Percentiles rank a stretch among this genome's conserved stretches.
phyloP scores from a whole-genome alignment of 2,888 invertebrate species.

The Polymixis lichenea region DNA sequence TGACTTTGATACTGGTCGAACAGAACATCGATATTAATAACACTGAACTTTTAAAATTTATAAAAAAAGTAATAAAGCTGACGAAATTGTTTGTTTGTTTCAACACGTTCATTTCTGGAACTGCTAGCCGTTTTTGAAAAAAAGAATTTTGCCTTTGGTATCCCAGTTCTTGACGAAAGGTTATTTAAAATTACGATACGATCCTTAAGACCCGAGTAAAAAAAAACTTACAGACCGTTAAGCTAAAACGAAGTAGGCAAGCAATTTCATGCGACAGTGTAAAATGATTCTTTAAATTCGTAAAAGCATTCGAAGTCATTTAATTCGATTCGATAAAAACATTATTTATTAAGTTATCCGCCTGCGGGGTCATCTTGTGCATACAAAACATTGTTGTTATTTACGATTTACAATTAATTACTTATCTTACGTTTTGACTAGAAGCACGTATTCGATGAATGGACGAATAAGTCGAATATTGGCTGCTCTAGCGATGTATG shows the following conservation, averaged over 20 bases:
- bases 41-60: background rate
- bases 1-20: background rate
- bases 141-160: no score
- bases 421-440: constrained; percentile 10
- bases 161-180: no score
- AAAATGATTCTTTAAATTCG: background rate
- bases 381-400: constrained; percentile 27
- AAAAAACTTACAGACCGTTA: no score
- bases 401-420: constrained; percentile 13
- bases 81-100: no score
- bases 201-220: no score
- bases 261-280: background rate
- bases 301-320: constrained; percentile 5
- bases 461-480: constrained; percentile 29
- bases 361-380: constrained; percentile 27
- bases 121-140: no score
- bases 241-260: no score
- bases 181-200: no score
- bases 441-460: constrained; percentile 26
- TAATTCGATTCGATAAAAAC: constrained; percentile 16
- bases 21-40: no score
- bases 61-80: no score
- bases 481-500: constrained; percentile 1
- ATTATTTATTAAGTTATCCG: constrained; percentile 26
- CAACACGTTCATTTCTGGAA: no score